These are phyloP conservation scores for Coregonus clupeaformis DNA, from an alignment of 2,113 vertebrate species.

Conservation along the genomic window DNA sequence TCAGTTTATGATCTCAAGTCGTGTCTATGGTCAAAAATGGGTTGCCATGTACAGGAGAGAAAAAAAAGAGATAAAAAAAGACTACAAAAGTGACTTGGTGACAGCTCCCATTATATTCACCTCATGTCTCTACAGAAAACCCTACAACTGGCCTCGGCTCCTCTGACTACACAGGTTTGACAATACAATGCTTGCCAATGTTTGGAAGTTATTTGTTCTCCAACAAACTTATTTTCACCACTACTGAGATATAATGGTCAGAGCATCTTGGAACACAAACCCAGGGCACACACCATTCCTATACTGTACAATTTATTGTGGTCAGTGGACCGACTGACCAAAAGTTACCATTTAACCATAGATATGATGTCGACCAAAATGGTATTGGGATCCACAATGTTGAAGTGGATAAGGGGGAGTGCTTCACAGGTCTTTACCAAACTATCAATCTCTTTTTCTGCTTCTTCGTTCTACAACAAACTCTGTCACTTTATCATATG, in stretches of 20 bases:
- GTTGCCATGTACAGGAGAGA: too few relatives aligned
- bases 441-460: constrained; percentile 54
- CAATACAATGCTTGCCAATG: too few relatives aligned
- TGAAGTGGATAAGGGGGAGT: neutral
- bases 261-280: constrained; percentile 18
- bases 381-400: too few relatives aligned
- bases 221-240: constrained; percentile 44
- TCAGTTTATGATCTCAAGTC: constrained; percentile 63
- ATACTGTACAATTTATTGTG: constrained; percentile 59
- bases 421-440: too few relatives aligned
- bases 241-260: constrained; percentile 35
- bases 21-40: constrained; percentile 49
- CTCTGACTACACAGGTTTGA: constrained; percentile 46
- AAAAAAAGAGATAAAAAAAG: constrained; percentile 40
- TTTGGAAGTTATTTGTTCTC: constrained; percentile 2
- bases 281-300: constrained; percentile 36
- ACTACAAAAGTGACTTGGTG: constrained; percentile 65
- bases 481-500: constrained; percentile 43
- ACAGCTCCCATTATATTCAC: constrained; percentile 64
- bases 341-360: constrained; percentile 46
- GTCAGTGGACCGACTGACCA: constrained; percentile 56
- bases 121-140: constrained; percentile 33
- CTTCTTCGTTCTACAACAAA: constrained; percentile 30
- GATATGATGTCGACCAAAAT: neutral
- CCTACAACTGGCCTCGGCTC: constrained; percentile 64